Base-by-base conservation (phyloP, 2,888 invertebrate species). In the Electrophaes corylata region DNA sequence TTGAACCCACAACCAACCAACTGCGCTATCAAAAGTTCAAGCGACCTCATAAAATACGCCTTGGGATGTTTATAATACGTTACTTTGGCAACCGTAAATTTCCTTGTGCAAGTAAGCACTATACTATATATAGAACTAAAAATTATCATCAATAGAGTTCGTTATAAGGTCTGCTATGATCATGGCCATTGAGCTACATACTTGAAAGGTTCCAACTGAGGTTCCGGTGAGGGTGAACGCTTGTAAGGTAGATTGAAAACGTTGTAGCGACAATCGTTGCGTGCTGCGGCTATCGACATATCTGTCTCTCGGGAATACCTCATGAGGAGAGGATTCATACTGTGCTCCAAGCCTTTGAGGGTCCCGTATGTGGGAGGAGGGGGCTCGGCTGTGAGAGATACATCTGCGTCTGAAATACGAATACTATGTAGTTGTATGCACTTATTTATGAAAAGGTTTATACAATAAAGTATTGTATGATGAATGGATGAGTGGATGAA, bases 301-400 rank as follows among this genome's bases (percentile, higher is more conserved):
- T 98, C 98, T 0, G 98, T 98, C 91, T 98, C 98, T 31, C 97
- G 93, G 0, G 97, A 96, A 82, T 98, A 98, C 81, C 96, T 95
- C 81, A 97, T 96, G 51, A 98, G 89, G 71, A 97, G 96, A 0
- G 98, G 98, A 87, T 98, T 98, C 95, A 98, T 96, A 74, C 97
- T 97, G 79, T 97, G 97, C 75, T 98, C 98, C 41, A 97, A 90
- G 0, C 97, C 97, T 79, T 97, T 96, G 0, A 97, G 87, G 0
- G 97, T 97, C 4, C 97, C 97, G 81, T 95, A 97, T 3, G 94
- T 93, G 23, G 94, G 93, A 54, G 94, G 94, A 37, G 94, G 94
- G 0, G 93, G 93, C 37, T 93, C 93, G 0, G 94, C 93, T 37
- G 94, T 91, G 16, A 93, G 84, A 1, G 93, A 92, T 44, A 87